Evolutionary conservation across 2,888 invertebrate species (phyloP).

Genomic region (Mactromeris polynyma): DNA sequence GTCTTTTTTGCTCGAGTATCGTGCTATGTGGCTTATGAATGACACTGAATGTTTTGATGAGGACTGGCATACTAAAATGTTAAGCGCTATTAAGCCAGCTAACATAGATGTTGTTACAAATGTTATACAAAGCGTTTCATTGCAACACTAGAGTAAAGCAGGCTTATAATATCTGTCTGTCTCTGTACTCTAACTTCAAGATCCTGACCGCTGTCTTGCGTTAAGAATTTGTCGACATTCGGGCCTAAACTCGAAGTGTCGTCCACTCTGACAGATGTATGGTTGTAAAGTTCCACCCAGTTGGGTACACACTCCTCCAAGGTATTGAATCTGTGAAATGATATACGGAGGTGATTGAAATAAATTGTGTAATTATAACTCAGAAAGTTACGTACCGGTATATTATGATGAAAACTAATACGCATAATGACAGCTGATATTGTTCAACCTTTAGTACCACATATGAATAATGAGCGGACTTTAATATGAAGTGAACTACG

Average conservation of each 20-base stretch:
- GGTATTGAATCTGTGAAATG: slow-evolving; percentile 3
- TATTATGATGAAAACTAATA: too few relatives aligned
- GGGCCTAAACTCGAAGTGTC: slow-evolving; percentile 33
- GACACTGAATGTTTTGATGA: background rate
- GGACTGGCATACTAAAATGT: background rate
- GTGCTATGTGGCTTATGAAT: background rate
- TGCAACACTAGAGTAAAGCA: background rate
- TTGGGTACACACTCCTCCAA: slow-evolving; percentile 38
- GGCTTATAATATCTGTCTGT: background rate
- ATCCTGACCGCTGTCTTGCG: background rate
- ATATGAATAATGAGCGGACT: too few relatives aligned
- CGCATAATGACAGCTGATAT: too few relatives aligned
- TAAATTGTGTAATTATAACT: too few relatives aligned
- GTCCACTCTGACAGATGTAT: slow-evolving; percentile 57
- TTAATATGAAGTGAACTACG: too few relatives aligned
- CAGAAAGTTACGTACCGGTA: too few relatives aligned
- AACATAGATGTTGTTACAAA: background rate
- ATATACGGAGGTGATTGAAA: too few relatives aligned
- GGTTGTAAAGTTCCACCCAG: slow-evolving; percentile 26
- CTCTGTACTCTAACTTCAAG: background rate
- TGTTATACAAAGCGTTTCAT: background rate
- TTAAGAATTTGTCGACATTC: slow-evolving; percentile 27
- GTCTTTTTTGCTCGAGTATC: too few relatives aligned
- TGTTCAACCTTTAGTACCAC: too few relatives aligned
- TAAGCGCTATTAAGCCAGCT: background rate